phyloP scores from a whole-genome alignment of 2,888 invertebrate species.

The Mycalesis mineus region DNA sequence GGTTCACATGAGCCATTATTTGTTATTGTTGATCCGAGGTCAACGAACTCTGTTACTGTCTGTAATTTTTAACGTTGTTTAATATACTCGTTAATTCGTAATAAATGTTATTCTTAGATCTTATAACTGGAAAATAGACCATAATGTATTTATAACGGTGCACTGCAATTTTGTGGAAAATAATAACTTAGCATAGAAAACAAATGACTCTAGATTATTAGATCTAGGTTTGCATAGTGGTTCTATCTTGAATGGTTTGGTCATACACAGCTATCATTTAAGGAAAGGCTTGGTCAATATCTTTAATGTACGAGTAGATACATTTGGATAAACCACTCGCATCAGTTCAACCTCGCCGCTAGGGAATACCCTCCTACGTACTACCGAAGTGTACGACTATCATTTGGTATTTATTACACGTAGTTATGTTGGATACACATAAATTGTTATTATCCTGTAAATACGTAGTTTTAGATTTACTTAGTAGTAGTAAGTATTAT shows the following conservation, averaged over 20 bases:
- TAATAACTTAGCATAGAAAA: neutral
- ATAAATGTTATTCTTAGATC: too few species aligned
- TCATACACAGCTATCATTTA: constrained; percentile 9
- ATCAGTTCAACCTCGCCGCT: constrained; percentile 27
- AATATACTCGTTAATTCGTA: too few species aligned
- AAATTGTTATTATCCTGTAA: neutral
- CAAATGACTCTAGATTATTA: neutral
- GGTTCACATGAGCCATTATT: too few species aligned
- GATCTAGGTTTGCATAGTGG: neutral
- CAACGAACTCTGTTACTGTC: too few species aligned
- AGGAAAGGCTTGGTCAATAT: constrained; percentile 36
- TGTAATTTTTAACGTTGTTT: too few species aligned
- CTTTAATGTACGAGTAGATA: constrained; percentile 26
- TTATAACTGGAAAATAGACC: too few species aligned
- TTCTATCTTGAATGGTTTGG: neutral
- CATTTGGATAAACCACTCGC: constrained; percentile 24
- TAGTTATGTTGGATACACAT: neutral
- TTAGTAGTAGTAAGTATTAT: too few species aligned
- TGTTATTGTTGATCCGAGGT: too few species aligned
- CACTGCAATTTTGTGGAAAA: neutral
- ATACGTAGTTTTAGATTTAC: neutral
- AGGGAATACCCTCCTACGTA: constrained; percentile 16
- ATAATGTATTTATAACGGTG: too few species aligned
- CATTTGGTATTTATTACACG: neutral
- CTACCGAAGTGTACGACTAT: neutral